Evolutionary conservation across 2,113 vertebrate genomes (phyloP).

Genomic region (Silurus meridionalis): DNA sequence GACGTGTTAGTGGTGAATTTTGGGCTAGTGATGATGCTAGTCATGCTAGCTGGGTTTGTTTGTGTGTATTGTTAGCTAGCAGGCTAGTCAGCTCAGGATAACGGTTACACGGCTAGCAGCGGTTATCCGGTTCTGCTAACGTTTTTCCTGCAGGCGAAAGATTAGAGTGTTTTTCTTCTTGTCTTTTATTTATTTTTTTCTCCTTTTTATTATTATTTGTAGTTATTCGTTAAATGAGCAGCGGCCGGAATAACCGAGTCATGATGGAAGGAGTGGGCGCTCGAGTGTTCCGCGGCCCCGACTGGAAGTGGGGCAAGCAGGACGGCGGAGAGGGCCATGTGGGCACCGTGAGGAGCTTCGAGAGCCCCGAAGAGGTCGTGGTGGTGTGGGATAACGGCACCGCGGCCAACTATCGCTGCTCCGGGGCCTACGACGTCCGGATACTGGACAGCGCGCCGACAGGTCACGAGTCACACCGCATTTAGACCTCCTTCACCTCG

Average conservation of each 20-base stretch:
- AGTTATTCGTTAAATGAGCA: conserved; percentile 80
- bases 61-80: not conserved
- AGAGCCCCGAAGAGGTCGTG: conserved; percentile 97
- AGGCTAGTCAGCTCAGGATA: not conserved
- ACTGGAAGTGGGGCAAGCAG: conserved; percentile 99
- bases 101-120: not conserved
- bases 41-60: too few relatives aligned
- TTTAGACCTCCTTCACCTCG: too few relatives aligned
- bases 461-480: conserved; percentile 70
- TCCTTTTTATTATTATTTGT: not conserved
- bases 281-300: conserved; percentile 91
- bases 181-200: too few relatives aligned
- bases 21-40: too few relatives aligned
- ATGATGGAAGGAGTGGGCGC: conserved; percentile 98
- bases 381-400: conserved; percentile 99
- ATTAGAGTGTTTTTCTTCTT: not conserved
- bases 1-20: too few relatives aligned
- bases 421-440: conserved; percentile 95
- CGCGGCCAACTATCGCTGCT: conserved; percentile 97
- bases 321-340: conserved; percentile 97
- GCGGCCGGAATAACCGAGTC: conserved; percentile 94
- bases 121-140: not conserved
- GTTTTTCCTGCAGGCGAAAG: too few relatives aligned
- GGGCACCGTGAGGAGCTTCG: conserved; percentile 97
- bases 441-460: conserved; percentile 97